Base-by-base conservation (phyloP, 2,888 invertebrate species). In the Cosmia pyralina region DNA sequence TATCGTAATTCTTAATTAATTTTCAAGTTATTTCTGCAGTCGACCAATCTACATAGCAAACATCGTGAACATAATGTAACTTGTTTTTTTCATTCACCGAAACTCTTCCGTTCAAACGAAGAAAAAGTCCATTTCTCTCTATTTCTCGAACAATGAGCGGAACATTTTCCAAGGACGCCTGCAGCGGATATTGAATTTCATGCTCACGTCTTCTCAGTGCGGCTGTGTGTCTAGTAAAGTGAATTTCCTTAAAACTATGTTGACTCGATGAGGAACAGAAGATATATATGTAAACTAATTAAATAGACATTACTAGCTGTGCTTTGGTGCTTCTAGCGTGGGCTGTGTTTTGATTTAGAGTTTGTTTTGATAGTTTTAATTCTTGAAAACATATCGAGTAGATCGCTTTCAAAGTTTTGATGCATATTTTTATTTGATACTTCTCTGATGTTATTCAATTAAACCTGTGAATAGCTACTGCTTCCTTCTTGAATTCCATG, bases 101-200 rank as follows among this genome's bases (percentile, higher is more conserved):
- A 70, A 41, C 15, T 60, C 15, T 78, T 19, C 13, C 28, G 19
- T 44, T 53, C 28, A 79, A 60, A 50, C 48, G 60, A 63, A 79
- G 34, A 79, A 52, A 58, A 41, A 41, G 22, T 22, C 17, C 6
- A 58, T 74, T 52, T 44, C 57, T 73, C 41, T 64, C n/a, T 50
- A 62, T 74, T 66, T 48, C 52, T 62, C 28, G 15, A 52, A 77
- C 60, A 66, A 58, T 63, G 57, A 53, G 55, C 13, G 8, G 81
- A 46, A 57, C 62, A 68, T 68, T 63, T 58, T 22, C 60, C 50
- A 44, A 67, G 60, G 52, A 69, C 58, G 52, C 15, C 65, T 69
- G 52, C 72, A 73, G 3, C 75, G 79, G 83, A 78, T 78, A 85
- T 82, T 85, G 63, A 74, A 82, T 82, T 71, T 84, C 62, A 66